A percentile compares a stretch with the other conserved stretches of the same genome.
Evolutionary conservation across 2,888 invertebrate genomes (phyloP).

Genomic region (Tribolium freemani): DNA sequence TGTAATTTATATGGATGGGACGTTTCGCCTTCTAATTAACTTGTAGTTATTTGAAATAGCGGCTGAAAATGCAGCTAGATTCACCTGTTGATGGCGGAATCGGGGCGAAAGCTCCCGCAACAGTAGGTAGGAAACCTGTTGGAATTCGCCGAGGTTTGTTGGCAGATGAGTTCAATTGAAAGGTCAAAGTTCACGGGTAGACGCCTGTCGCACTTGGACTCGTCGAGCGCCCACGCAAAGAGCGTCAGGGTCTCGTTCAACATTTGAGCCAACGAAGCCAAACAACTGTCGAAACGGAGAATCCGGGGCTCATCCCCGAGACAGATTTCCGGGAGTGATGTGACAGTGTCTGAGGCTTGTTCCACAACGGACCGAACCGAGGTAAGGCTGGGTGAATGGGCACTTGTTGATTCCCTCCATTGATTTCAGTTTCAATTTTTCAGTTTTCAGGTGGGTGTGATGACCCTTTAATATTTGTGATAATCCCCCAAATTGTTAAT

Average conservation of each 20-base stretch:
- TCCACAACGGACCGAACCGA: background rate
- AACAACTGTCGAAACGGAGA: conserved; percentile 36
- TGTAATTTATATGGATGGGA: conserved; percentile 45
- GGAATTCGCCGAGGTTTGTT: conserved; percentile 52
- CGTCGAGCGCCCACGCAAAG: conserved; percentile 57
- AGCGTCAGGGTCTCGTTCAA: conserved; percentile 48
- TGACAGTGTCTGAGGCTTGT: background rate
- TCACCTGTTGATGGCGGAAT: conserved; percentile 23
- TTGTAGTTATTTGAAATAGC: conserved; percentile 25
- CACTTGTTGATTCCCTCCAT: conserved; percentile 52
- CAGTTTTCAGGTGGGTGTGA: background rate
- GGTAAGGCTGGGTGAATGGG: conserved; percentile 29
- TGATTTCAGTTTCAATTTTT: background rate
- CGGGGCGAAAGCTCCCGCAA: conserved; percentile 17
- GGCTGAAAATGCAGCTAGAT: too few species aligned
- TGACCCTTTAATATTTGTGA: too few species aligned
- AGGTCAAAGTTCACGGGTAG: conserved; percentile 60
- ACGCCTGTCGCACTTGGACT: conserved; percentile 57
- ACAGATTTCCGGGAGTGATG: conserved; percentile 28
- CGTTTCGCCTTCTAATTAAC: conserved; percentile 39
- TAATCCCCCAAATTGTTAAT: too few species aligned
- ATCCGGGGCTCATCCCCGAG: conserved; percentile 21
- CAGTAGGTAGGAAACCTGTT: conserved; percentile 49
- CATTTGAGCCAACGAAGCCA: conserved; percentile 44
- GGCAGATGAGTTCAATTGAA: conserved; percentile 59